Conservation (phyloP, 1,140 invertebrate species). For the Megathymus violae region DNA sequence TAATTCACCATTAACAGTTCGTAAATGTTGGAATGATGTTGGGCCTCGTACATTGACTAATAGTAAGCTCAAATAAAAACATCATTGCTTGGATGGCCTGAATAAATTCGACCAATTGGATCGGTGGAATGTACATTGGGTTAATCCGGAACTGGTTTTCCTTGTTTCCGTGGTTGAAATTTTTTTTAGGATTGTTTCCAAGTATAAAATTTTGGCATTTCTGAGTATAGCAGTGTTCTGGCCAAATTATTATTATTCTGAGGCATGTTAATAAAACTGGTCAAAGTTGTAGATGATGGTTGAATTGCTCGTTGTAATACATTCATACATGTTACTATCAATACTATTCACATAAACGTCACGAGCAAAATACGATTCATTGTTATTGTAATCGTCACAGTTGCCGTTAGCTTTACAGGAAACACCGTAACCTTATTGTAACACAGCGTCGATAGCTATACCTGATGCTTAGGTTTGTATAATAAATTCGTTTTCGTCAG, state of each 20-base stretch:
- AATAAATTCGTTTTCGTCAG: not conserved
- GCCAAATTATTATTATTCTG: not conserved
- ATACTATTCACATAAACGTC: no score
- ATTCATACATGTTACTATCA: no score
- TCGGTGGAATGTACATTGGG: conserved; percentile 37
- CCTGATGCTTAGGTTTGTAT: no score
- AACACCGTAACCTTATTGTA: conserved; percentile 11
- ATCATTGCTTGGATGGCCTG: conserved; percentile 29
- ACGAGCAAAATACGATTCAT: no score
- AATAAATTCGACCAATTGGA: conserved; percentile 37
- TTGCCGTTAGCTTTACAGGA: no score
- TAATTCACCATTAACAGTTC: conserved; percentile 40
- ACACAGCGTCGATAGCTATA: not conserved
- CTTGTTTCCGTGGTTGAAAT: conserved; percentile 35
- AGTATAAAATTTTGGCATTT: conserved; percentile 41
- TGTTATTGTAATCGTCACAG: no score
- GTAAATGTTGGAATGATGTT: conserved; percentile 39
- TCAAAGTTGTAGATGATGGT: not conserved
- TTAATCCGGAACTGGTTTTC: conserved; percentile 34
- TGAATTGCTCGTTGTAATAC: no score
- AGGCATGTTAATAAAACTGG: not conserved
- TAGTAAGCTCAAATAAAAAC: conserved; percentile 32
- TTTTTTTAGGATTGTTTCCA: conserved; percentile 35
- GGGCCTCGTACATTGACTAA: conserved; percentile 9
- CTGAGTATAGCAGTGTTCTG: conserved; percentile 33